Conservation (phyloP, 2,888 invertebrate genomes). For the Drosophila neutralis region DNA sequence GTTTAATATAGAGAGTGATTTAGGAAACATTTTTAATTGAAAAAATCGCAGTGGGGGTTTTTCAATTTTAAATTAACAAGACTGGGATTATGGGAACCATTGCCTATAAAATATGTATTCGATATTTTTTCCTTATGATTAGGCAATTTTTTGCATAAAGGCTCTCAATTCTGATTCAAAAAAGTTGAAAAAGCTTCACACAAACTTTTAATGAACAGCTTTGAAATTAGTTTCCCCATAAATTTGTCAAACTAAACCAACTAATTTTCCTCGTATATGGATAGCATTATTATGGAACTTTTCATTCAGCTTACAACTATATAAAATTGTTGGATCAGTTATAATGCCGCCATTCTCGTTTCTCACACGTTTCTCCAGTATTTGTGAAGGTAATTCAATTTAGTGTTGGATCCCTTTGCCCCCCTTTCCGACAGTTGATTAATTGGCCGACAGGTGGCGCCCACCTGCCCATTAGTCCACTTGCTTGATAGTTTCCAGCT, state of each 20-base stretch:
- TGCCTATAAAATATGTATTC: neutral
- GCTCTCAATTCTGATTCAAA: neutral
- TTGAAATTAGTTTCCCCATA: neutral
- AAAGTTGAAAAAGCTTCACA: neutral
- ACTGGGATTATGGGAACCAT: neutral
- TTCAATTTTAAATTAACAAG: neutral
- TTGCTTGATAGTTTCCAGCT: constrained; percentile 73
- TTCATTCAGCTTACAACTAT: neutral
- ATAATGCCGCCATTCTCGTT: neutral
- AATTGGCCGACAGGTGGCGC: constrained; percentile 71
- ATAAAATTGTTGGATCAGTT: neutral
- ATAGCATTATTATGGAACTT: neutral
- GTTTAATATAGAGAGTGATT: neutral
- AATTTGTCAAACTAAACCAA: neutral
- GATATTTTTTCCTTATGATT: neutral
- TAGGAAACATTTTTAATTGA: neutral
- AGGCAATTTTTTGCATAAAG: neutral
- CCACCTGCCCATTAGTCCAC: constrained; percentile 46
- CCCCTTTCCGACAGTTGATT: constrained; percentile 45
- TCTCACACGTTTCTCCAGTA: constrained; percentile 4
- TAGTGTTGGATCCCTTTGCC: neutral
- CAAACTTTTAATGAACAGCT: neutral
- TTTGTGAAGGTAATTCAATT: constrained; percentile 28
- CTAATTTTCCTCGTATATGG: neutral
- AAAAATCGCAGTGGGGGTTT: neutral